Evolutionary conservation across 2,797 vertebrate species (phyloP).

Genomic region (Harpagifer antarcticus): DNA sequence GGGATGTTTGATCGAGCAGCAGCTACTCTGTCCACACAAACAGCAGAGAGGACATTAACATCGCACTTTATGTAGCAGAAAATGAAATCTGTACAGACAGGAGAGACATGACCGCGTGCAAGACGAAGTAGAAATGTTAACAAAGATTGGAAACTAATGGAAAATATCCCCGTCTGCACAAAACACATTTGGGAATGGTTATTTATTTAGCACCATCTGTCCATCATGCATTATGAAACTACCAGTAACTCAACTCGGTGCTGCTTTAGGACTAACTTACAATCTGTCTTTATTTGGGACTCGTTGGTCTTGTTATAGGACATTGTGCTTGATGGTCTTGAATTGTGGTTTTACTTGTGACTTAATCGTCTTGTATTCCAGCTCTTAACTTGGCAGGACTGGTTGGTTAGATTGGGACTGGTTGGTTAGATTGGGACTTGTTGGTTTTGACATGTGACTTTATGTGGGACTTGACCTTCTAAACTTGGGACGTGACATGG

Average conservation of each 20-base stretch:
- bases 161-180: not conserved
- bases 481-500: too few species aligned
- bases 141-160: not conserved
- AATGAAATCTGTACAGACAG: not conserved
- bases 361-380: not conserved
- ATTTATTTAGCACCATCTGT: too few species aligned
- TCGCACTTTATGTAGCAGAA: constrained; percentile 7
- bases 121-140: not conserved
- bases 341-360: not conserved
- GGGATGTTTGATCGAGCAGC: not conserved
- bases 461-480: not conserved
- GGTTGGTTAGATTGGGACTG: not conserved
- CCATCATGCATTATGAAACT: too few species aligned
- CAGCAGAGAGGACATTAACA: not conserved
- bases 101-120: not conserved
- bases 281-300: not conserved
- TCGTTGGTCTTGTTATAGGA: not conserved
- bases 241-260: too few species aligned
- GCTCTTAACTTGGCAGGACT: not conserved
- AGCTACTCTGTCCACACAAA: not conserved
- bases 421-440: not conserved
- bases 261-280: too few species aligned
- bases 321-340: too few species aligned
- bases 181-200: not conserved
- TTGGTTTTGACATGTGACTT: not conserved